phyloP scores from a whole-genome alignment of 2,888 invertebrate genomes.

The Lasioglossum malachurum region DNA sequence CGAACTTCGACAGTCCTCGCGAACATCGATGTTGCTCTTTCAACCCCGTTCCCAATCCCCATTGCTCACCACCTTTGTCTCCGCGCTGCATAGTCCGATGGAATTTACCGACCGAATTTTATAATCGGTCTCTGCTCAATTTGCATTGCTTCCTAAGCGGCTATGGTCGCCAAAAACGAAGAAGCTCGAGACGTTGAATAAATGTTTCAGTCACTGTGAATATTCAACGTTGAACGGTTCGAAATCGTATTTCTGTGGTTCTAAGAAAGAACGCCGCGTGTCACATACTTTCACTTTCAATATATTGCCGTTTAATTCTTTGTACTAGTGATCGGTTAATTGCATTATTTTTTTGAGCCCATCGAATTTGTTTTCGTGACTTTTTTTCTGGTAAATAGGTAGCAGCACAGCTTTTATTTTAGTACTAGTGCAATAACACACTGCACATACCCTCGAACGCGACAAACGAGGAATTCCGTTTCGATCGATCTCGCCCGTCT shows the following conservation, averaged over 20 bases:
- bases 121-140: neutral
- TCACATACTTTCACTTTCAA: no score
- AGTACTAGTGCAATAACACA: neutral
- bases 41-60: neutral
- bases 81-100: neutral
- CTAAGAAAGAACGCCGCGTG: no score
- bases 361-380: no score
- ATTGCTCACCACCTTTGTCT: neutral
- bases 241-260: no score
- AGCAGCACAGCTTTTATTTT: neutral
- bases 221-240: neutral
- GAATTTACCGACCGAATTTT: neutral
- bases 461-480: neutral
- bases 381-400: no score
- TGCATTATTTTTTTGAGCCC: no score
- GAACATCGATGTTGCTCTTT: slow-evolving; percentile 21
- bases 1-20: slow-evolving; percentile 40
- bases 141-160: neutral
- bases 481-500: neutral
- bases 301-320: no score
- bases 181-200: neutral
- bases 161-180: neutral
- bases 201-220: neutral
- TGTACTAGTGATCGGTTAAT: no score
- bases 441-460: neutral